Percentiles rank a stretch among this genome's conserved stretches.
phyloP scores from a whole-genome alignment of 2,888 invertebrate species.

The Acanthococcus lagerstroemiae region DNA sequence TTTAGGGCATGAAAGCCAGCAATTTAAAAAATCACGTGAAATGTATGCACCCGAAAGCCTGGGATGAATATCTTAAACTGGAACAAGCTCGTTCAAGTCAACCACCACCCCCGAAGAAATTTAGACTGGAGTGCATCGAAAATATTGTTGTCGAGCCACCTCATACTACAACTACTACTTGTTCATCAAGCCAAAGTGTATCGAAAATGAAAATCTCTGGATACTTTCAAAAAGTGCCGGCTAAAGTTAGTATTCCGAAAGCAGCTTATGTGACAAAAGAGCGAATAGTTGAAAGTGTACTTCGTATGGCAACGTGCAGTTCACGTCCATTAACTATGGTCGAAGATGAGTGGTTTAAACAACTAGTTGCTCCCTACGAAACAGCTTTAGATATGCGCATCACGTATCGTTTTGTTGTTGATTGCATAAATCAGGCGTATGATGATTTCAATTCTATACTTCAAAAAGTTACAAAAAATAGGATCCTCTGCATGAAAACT shows the following conservation, averaged over 20 bases:
- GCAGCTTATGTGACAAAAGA: background rate
- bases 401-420: background rate
- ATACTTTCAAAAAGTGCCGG: background rate
- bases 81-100: no score
- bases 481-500: background rate
- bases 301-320: background rate
- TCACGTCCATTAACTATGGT: background rate
- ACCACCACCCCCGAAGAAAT: no score
- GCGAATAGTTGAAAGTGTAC: background rate
- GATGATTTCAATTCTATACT: background rate
- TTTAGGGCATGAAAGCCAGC: no score
- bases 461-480: background rate
- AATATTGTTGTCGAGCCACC: no score
- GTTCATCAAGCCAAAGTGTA: no score
- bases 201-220: background rate
- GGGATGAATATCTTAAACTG: no score
- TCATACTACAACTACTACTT: no score
- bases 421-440: background rate
- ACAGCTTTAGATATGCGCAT: background rate
- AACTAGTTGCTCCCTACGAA: background rate
- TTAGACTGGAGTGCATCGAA: no score
- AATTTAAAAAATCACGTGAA: no score
- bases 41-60: no score
- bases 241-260: background rate
- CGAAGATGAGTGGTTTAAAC: background rate